Evolutionary conservation across 2,113 vertebrate genomes (phyloP), one percentile per base, ranked within the genome.

Genomic region (Anarhynchus alexandrinus): DNA sequence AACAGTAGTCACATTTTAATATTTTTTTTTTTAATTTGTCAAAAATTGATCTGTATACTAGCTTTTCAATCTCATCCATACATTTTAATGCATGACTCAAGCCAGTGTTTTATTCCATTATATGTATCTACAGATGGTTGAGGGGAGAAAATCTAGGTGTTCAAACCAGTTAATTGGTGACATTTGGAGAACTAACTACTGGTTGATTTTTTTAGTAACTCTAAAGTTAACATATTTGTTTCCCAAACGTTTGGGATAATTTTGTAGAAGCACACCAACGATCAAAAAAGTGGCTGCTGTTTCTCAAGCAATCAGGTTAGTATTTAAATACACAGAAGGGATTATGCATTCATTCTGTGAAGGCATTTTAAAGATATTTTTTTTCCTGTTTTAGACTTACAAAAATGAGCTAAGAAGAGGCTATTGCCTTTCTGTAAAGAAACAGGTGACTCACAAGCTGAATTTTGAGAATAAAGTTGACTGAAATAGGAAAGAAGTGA

Each of bases 401-500:
- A 78, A 87, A 82, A 77, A 74, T 55, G 21, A 88, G 30, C 23
- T 87, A 76, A 81, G 51, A 36, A 78, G 52, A 78, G 26, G 42
- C 8, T 73, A 72, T 61, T 91, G 74, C 27, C 43, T 62, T 76
- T 86, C 66, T 74, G 12, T 59, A 67, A 83, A 92, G 59, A 58
- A 90, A 73, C 26, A 77, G 36, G 51, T 92, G 90, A 96, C 57
- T 95, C 77, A 95, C 29, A 74, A 82, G 30, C 8, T 74, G 65
- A 79, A 89, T 91, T 96, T 90, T 90, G 72, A 94, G 88, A 83
- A 59, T 73, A 84, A 90, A 36, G n/a, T n/a, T 95, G 34, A 79
- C 61, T 61, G 69, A 91, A 94, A 94, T 25, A 79, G 51, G 58
- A 93, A 88, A 82, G n/a, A 73, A 82, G 12, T 54, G 34, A 77